These are phyloP conservation scores for Anolis carolinensis DNA, from an alignment of 2,113 vertebrate species.

Conservation along the genomic window DNA sequence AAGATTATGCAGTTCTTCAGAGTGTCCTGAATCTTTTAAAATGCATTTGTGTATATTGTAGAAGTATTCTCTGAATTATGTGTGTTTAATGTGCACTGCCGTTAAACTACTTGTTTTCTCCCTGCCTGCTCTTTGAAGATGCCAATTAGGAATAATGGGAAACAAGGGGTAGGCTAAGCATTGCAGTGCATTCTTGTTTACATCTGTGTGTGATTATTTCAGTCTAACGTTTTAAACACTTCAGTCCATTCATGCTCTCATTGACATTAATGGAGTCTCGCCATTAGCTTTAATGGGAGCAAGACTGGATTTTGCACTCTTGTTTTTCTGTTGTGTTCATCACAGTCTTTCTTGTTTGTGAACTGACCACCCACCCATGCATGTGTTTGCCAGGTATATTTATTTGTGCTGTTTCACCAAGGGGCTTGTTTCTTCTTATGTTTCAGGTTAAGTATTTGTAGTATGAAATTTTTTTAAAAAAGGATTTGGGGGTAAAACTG, in stretches of 20 bases:
- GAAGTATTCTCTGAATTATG: constrained; percentile 74
- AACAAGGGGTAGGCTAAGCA: constrained; percentile 85
- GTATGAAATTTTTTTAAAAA: constrained; percentile 41
- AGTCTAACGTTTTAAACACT: constrained; percentile 71
- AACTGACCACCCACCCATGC: constrained; percentile 74
- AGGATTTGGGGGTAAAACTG: constrained; percentile 74
- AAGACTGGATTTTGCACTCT: constrained; percentile 59
- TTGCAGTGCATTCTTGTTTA: constrained; percentile 76
- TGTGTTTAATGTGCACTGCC: constrained; percentile 77
- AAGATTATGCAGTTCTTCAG: constrained; percentile 53
- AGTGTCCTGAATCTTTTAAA: constrained; percentile 51
- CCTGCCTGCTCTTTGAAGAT: constrained; percentile 84
- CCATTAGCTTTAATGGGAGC: constrained; percentile 65
- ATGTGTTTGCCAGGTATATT: constrained; percentile 77
- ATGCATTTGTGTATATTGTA: constrained; percentile 55
- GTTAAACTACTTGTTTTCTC: constrained; percentile 79
- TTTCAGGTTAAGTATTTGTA: constrained; percentile 71
- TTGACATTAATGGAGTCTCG: constrained; percentile 64
- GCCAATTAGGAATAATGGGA: constrained; percentile 85
- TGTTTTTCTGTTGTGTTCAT: constrained; percentile 62
- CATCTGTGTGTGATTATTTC: constrained; percentile 79
- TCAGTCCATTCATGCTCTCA: constrained; percentile 61
- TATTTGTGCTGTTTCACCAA: constrained; percentile 72
- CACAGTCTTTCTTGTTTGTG: constrained; percentile 69
- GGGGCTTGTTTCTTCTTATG: constrained; percentile 66